phyloP scores from a whole-genome alignment of 2,797 vertebrate genomes.

The Enteromius afrohamiltoni region DNA sequence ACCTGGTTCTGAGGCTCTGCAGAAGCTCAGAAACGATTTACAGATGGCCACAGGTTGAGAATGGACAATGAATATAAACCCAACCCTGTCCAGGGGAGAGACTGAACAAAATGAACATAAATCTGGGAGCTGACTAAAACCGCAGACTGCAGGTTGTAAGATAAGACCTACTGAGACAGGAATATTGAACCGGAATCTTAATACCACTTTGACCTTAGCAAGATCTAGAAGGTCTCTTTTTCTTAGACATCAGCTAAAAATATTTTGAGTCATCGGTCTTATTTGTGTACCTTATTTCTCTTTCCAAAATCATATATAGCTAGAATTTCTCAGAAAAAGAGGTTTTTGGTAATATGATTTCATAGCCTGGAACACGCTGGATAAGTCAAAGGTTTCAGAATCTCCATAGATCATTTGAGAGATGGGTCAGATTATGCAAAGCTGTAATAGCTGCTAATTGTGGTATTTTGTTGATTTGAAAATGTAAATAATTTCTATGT shows the following conservation, averaged over 20 bases:
- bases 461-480: too few relatives aligned
- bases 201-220: conserved; percentile 20
- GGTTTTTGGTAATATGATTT: neutral
- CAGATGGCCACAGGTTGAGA: conserved; percentile 11
- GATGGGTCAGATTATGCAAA: too few relatives aligned
- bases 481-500: too few relatives aligned
- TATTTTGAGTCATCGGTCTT: neutral
- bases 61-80: conserved; percentile 32
- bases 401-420: neutral
- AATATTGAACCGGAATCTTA: conserved; percentile 24
- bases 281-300: neutral
- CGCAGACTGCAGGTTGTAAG: conserved; percentile 14
- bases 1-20: neutral
- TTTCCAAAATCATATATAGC: conserved; percentile 16
- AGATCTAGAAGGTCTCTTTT: neutral
- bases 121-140: conserved; percentile 26
- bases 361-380: neutral
- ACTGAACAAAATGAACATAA: conserved; percentile 33
- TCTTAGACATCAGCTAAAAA: neutral
- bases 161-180: conserved; percentile 25
- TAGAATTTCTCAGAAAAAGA: conserved; percentile 20
- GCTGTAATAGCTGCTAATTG: too few relatives aligned
- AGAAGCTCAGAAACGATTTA: conserved; percentile 35
- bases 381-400: neutral
- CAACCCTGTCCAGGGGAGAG: conserved; percentile 17